Evolutionary conservation across 2,113 vertebrate species (phyloP).

Genomic region (Scortum barcoo): DNA sequence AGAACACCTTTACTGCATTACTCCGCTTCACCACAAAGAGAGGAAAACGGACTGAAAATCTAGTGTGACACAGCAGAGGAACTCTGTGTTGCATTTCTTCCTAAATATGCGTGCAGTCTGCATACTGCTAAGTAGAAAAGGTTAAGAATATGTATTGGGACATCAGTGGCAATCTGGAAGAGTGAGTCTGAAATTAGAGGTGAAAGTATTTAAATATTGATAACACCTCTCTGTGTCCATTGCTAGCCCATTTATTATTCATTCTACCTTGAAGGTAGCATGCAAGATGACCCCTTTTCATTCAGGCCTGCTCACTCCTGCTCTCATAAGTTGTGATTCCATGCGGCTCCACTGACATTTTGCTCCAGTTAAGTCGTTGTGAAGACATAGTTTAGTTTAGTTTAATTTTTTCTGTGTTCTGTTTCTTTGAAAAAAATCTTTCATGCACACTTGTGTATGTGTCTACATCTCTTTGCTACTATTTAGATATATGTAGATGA

Average conservation of each 20-base stretch:
- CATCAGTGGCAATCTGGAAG: slow-evolving; percentile 65
- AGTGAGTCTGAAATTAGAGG: slow-evolving; percentile 80
- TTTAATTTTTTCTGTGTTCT: slow-evolving; percentile 14
- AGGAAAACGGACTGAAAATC: neutral
- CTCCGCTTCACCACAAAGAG: neutral
- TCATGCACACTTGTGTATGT: neutral
- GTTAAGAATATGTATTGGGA: slow-evolving; percentile 69
- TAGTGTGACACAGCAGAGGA: neutral
- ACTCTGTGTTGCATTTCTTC: slow-evolving; percentile 9
- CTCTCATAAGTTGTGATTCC: slow-evolving; percentile 59
- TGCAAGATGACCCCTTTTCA: slow-evolving; percentile 84
- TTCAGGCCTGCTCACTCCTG: slow-evolving; percentile 80
- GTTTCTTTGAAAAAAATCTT: slow-evolving; percentile 37
- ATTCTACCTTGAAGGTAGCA: slow-evolving; percentile 92
- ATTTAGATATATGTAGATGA: neutral
- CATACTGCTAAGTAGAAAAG: slow-evolving; percentile 51
- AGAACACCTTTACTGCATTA: slow-evolving; percentile 4
- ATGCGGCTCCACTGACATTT: slow-evolving; percentile 70
- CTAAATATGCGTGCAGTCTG: slow-evolving; percentile 1
- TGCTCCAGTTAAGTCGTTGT: slow-evolving; percentile 47
- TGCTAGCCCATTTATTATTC: slow-evolving; percentile 93
- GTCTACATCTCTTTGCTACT: neutral
- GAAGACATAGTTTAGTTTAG: slow-evolving; percentile 30
- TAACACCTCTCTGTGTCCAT: slow-evolving; percentile 89
- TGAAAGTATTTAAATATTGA: slow-evolving; percentile 91